phyloP scores from a whole-genome alignment of 2,113 vertebrate species.

The Sula dactylatra region DNA sequence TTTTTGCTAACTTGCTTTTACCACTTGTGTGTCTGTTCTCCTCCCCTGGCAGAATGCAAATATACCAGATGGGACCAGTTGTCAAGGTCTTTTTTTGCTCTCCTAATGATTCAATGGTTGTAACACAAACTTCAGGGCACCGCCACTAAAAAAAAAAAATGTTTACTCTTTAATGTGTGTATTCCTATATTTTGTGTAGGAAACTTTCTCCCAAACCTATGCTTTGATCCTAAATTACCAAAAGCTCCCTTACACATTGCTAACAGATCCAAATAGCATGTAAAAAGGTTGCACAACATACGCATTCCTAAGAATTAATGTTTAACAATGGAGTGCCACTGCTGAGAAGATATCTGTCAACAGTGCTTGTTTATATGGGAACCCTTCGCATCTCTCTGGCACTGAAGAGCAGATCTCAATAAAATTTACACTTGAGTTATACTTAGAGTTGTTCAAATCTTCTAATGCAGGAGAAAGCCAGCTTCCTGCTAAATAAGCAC shows the following conservation, averaged over 20 bases:
- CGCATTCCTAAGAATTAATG: slow-evolving; percentile 46
- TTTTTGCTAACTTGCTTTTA: neutral
- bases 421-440: neutral
- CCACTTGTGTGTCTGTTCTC: neutral
- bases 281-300: slow-evolving; percentile 8
- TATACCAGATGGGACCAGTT: neutral
- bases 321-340: slow-evolving; percentile 36
- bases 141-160: neutral
- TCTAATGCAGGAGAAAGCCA: neutral
- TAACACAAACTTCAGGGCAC: neutral
- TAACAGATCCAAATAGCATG: neutral
- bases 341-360: neutral
- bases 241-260: neutral
- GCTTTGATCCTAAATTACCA: neutral
- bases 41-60: neutral
- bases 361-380: neutral
- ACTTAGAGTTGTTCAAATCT: neutral
- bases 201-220: neutral
- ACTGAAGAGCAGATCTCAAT: neutral
- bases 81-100: neutral
- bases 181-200: neutral
- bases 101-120: neutral
- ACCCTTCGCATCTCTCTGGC: neutral
- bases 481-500: neutral
- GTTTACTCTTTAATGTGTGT: neutral